Evolutionary conservation across 2,113 vertebrate species (phyloP).

Genomic region (Notarius lentiginosus): DNA sequence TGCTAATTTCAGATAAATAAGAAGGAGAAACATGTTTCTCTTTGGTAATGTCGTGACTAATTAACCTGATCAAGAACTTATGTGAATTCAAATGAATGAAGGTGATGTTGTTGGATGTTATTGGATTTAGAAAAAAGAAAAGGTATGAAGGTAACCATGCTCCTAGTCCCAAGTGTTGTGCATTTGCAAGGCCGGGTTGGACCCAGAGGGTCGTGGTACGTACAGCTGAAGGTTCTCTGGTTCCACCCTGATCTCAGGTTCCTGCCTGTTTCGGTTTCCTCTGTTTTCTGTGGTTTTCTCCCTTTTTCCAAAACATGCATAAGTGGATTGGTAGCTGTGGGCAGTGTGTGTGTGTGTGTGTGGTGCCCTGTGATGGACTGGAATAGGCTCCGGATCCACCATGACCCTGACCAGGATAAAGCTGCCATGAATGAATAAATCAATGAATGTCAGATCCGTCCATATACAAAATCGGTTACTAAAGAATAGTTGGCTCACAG

Average conservation of each 20-base stretch:
- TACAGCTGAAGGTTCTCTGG: neutral
- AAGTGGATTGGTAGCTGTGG: neutral
- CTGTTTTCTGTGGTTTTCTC: neutral
- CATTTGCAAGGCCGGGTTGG: neutral
- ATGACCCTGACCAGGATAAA: neutral
- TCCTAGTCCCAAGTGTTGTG: neutral
- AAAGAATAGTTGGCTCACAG: too few species aligned
- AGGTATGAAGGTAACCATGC: neutral
- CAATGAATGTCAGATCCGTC: neutral
- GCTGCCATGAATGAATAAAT: neutral
- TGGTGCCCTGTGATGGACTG: neutral
- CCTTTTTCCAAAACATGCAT: neutral
- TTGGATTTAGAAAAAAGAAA: neutral
- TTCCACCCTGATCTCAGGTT: neutral
- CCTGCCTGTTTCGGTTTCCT: neutral
- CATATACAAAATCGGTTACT: neutral
- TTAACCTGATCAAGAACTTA: neutral
- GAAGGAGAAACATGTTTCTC: conserved; percentile 15
- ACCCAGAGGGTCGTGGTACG: neutral
- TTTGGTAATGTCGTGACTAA: neutral
- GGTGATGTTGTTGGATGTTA: neutral
- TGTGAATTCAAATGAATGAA: neutral
- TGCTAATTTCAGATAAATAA: conserved; percentile 50
- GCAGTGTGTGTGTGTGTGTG: neutral
- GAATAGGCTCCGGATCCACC: neutral